These are phyloP conservation scores for Tragelaphus scriptus DNA, from an alignment of 2,113 vertebrate genomes.

Conservation along the genomic window DNA sequence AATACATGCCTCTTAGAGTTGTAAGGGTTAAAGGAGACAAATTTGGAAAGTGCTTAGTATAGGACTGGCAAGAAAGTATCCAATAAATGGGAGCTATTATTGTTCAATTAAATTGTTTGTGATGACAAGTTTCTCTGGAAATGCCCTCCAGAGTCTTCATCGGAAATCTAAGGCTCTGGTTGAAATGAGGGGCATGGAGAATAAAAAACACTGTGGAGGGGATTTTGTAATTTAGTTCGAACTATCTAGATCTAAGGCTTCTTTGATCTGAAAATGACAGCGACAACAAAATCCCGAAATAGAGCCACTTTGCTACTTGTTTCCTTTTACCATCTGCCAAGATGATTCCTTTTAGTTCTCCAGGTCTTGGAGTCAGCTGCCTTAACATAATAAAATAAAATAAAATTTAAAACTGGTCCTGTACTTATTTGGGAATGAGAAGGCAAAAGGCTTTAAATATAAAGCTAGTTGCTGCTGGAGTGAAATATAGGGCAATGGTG, in stretches of 20 bases:
- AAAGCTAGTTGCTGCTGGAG: background rate
- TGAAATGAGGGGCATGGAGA: background rate
- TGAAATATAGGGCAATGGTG: constrained; percentile 27
- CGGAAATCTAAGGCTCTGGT: background rate
- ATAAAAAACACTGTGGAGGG: background rate
- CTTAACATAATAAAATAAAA: constrained; percentile 45
- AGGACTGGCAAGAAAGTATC: background rate
- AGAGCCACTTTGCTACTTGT: constrained; percentile 32
- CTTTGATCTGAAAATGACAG: constrained; percentile 60
- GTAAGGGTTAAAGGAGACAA: background rate
- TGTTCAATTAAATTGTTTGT: constrained; percentile 38
- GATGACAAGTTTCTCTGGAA: constrained; percentile 38
- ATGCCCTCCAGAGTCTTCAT: constrained; percentile 33
- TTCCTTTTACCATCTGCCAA: constrained; percentile 39
- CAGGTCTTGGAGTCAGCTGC: constrained; percentile 22
- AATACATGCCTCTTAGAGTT: background rate
- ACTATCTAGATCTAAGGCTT: constrained; percentile 20
- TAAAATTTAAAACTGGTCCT: constrained; percentile 28
- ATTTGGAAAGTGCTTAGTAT: background rate
- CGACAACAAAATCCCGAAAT: constrained; percentile 28
- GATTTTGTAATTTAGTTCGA: constrained; percentile 48
- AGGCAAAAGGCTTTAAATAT: constrained; percentile 6
- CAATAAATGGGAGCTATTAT: background rate
- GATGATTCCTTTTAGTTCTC: constrained; percentile 2
- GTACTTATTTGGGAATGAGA: background rate